phyloP scores from a whole-genome alignment of 2,888 invertebrate species.

The Drosophila sordidula region DNA sequence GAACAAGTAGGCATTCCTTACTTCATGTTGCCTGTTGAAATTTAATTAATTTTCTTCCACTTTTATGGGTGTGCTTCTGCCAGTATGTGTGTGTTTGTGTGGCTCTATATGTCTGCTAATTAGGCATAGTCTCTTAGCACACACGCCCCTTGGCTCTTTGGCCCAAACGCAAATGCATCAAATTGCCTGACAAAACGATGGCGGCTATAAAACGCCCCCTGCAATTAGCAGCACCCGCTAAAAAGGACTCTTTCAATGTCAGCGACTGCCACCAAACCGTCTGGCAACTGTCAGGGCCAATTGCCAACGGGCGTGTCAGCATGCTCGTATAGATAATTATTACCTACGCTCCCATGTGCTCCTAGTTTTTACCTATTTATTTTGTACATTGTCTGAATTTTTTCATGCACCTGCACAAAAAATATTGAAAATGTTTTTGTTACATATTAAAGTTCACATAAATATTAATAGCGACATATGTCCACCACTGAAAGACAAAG shows the following conservation, averaged over 20 bases:
- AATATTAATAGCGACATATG: slow-evolving; percentile 72
- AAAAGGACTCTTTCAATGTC: slow-evolving; percentile 60
- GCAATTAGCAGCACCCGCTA: slow-evolving; percentile 28
- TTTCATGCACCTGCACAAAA: slow-evolving; percentile 52
- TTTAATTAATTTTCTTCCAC: slow-evolving; percentile 75
- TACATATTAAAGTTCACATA: slow-evolving; percentile 54
- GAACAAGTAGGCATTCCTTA: slow-evolving; percentile 12
- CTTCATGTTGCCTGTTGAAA: slow-evolving; percentile 45
- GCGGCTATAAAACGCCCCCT: slow-evolving; percentile 55
- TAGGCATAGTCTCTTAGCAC: slow-evolving; percentile 62
- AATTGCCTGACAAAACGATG: slow-evolving; percentile 68
- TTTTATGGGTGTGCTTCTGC: slow-evolving; percentile 56
- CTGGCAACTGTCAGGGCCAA: slow-evolving; percentile 54
- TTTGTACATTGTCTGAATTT: slow-evolving; percentile 16
- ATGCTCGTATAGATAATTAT: slow-evolving; percentile 63
- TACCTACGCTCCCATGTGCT: slow-evolving; percentile 28
- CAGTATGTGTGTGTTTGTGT: slow-evolving; percentile 22
- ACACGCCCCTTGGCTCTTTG: slow-evolving; percentile 59
- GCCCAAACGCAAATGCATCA: slow-evolving; percentile 66
- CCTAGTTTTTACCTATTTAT: slow-evolving; percentile 9
- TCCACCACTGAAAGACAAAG: slow-evolving; percentile 51
- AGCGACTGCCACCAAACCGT: slow-evolving; percentile 32
- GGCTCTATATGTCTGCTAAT: slow-evolving; percentile 59
- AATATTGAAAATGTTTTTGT: slow-evolving; percentile 47
- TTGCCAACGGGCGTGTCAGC: slow-evolving; percentile 54